Conservation (phyloP, 2,797 vertebrate genomes). For the Allochrocebus solatus region DNA sequence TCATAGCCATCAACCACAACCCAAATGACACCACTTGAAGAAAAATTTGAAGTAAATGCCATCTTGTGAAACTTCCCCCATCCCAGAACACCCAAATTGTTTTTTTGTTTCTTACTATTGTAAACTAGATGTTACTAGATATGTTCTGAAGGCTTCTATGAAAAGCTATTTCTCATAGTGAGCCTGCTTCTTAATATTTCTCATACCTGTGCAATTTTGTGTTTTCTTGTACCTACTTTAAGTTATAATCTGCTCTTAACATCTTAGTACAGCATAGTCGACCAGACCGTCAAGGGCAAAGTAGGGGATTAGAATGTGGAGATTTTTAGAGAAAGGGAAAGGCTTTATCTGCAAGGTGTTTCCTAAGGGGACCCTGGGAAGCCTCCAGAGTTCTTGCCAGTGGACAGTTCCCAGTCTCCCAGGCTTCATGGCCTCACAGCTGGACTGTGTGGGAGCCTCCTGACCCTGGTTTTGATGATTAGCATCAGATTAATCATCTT, state of each 20-base stretch:
- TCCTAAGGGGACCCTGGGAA: not conserved
- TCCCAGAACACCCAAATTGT: not conserved
- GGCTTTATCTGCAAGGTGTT: not conserved
- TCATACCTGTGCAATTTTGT: not conserved
- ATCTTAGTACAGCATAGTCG: not conserved
- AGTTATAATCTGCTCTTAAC: not conserved
- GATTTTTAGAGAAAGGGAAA: not conserved
- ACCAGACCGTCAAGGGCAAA: not conserved
- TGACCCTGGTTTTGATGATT: not conserved
- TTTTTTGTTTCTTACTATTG: not conserved
- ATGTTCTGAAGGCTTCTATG: not conserved
- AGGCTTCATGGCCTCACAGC: not conserved
- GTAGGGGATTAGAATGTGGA: not conserved
- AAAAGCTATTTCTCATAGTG: not conserved
- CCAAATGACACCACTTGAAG: not conserved
- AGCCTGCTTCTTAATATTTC: not conserved
- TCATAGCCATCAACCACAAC: not conserved
- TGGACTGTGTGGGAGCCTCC: not conserved
- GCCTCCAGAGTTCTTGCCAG: not conserved
- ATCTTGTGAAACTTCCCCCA: not conserved
- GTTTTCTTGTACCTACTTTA: constrained; percentile 9
- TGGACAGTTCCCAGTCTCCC: not conserved
- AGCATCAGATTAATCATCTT: not conserved
- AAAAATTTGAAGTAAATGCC: not conserved
- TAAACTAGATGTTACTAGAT: not conserved